Evolutionary conservation across 2,113 vertebrate genomes (phyloP).

Genomic region (Calonectris borealis): DNA sequence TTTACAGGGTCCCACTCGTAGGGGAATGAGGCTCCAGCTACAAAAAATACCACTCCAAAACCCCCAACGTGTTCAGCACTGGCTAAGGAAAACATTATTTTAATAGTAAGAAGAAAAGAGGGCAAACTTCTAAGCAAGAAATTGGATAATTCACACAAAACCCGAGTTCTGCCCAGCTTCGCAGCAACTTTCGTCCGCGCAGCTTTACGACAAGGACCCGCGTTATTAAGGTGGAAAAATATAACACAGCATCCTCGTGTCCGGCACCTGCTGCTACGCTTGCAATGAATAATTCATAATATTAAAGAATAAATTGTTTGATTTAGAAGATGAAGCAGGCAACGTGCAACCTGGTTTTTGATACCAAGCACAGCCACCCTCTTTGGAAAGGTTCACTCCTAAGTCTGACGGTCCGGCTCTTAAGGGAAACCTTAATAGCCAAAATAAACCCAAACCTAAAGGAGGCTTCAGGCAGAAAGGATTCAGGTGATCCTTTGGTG

Average conservation of each 20-base stretch:
- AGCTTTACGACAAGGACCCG: accelerated
- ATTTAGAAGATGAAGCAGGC: not conserved
- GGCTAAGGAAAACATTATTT: not conserved
- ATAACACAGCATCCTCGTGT: accelerated
- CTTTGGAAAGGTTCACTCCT: not conserved
- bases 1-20: not conserved
- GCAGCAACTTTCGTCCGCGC: accelerated
- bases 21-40: not conserved
- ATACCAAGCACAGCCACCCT: not conserved
- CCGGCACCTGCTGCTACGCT: not conserved
- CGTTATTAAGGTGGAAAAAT: not conserved
- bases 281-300: not conserved
- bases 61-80: not conserved
- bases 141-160: not conserved
- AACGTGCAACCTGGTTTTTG: not conserved
- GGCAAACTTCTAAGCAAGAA: not conserved
- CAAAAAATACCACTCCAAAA: not conserved
- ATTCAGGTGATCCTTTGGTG: not conserved
- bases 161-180: not conserved
- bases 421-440: not conserved
- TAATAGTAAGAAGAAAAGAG: not conserved
- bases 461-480: not conserved
- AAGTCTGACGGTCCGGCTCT: not conserved
- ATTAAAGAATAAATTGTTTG: not conserved
- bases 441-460: not conserved